A percentile compares a stretch with the other conserved stretches of the same genome.
Conservation (phyloP, 2,113 vertebrate genomes). For the Scytalopus superciliaris region DNA sequence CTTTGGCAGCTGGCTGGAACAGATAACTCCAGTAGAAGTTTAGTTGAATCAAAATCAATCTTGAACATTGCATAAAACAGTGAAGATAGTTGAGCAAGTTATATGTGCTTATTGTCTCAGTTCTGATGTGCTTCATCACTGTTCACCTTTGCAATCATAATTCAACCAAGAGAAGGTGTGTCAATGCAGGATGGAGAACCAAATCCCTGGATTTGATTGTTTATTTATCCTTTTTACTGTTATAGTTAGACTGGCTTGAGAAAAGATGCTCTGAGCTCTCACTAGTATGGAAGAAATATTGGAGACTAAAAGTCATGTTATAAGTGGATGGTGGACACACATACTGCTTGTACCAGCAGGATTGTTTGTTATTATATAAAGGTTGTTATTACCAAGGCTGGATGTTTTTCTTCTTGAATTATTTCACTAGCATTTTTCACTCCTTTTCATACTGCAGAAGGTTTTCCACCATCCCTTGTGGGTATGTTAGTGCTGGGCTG, state of each 20-base stretch:
- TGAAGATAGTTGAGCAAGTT: not conserved
- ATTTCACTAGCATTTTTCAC: not conserved
- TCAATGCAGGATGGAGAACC: not conserved
- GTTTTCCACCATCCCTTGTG: not conserved
- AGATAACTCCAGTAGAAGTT: slow-evolving; percentile 45
- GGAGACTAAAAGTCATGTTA: not conserved
- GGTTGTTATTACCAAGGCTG: not conserved
- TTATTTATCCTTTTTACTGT: not conserved
- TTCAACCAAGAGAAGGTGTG: not conserved
- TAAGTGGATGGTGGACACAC: not conserved
- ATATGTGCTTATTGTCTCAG: not conserved
- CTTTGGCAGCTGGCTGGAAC: slow-evolving; percentile 54
- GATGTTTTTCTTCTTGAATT: not conserved
- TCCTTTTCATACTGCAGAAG: not conserved
- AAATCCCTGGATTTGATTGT: not conserved
- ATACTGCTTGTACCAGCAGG: not conserved
- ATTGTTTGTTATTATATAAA: not conserved
- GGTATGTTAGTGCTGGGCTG: not conserved
- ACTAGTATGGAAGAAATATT: not conserved
- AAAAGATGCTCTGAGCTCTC: not conserved
- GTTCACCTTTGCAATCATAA: not conserved
- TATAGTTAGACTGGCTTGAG: not conserved
- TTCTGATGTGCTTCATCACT: not conserved
- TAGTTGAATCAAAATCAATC: slow-evolving; percentile 54
- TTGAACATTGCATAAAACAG: not conserved